Conservation (phyloP, 1,140 invertebrate genomes). For the Papilio aristodemus region DNA sequence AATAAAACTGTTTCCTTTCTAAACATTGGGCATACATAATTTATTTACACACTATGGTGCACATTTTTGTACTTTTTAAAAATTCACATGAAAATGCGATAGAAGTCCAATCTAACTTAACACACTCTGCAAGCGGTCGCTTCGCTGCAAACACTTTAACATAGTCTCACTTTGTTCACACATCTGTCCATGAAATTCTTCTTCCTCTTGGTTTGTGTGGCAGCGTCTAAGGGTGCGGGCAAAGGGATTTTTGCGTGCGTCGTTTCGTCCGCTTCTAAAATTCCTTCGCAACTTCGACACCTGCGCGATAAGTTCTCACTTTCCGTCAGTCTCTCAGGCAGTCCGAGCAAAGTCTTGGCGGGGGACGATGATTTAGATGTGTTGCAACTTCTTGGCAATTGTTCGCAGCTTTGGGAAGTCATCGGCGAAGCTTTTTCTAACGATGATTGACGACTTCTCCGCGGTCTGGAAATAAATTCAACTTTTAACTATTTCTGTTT, state of each 20-base stretch:
- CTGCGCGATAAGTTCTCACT: constrained; percentile 61
- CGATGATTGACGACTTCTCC: constrained; percentile 70
- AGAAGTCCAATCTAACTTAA: constrained; percentile 68
- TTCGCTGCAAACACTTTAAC: constrained; percentile 67
- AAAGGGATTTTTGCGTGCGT: constrained; percentile 66
- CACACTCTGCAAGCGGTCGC: constrained; percentile 66
- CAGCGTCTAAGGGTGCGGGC: constrained; percentile 66
- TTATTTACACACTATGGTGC: constrained; percentile 75
- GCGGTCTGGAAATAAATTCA: constrained; percentile 58
- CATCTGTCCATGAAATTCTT: constrained; percentile 89
- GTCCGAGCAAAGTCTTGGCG: constrained; percentile 64
- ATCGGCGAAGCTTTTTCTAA: constrained; percentile 59
- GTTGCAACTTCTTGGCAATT: constrained; percentile 73
- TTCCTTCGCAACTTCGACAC: constrained; percentile 74
- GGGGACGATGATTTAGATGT: constrained; percentile 64
- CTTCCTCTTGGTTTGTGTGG: constrained; percentile 82
- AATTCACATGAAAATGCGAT: constrained; percentile 72
- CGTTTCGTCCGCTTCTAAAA: constrained; percentile 68
- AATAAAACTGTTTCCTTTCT: constrained; percentile 48
- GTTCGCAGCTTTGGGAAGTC: constrained; percentile 84
- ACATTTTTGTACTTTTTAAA: constrained; percentile 76
- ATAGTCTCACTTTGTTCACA: constrained; percentile 87
- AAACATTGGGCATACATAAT: constrained; percentile 66
- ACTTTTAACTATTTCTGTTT: background rate
- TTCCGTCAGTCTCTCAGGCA: constrained; percentile 68